Evolutionary conservation across 2,888 invertebrate species (phyloP).

Genomic region (Tenthredo scrophulariae): DNA sequence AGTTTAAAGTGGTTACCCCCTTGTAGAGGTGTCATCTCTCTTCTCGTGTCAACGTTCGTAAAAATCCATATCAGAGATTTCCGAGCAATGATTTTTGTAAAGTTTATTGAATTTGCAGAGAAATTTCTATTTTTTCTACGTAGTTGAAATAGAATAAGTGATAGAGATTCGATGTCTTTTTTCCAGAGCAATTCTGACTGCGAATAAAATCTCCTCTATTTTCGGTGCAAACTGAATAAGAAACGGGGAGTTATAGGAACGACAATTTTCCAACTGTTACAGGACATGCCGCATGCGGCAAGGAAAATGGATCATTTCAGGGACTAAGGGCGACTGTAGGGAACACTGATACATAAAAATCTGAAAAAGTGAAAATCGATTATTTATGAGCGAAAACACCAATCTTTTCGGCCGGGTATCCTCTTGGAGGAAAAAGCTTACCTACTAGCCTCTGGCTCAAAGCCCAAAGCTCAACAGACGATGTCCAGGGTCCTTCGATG

Average conservation of each 20-base stretch:
- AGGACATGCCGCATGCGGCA: not conserved
- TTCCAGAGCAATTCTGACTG: not conserved
- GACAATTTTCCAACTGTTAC: not conserved
- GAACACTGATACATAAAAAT: not conserved
- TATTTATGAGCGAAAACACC: constrained; percentile 1
- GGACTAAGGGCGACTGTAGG: not conserved
- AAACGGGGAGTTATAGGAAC: not conserved
- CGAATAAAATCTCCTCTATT: not conserved
- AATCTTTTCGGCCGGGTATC: not conserved
- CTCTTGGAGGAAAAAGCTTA: not conserved
- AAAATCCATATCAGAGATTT: too few species aligned
- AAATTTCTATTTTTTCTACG: not conserved
- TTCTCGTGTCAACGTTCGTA: too few species aligned
- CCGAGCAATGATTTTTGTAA: too few species aligned
- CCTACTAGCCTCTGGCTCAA: not conserved
- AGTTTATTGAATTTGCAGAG: not conserved
- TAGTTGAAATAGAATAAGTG: not conserved
- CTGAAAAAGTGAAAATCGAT: constrained; percentile 6
- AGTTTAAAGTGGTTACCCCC: too few species aligned
- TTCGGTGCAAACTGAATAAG: not conserved
- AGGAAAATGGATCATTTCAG: not conserved
- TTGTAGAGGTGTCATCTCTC: too few species aligned
- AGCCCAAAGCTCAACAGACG: not conserved
- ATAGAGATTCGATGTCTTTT: not conserved
- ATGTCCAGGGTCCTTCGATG: not conserved